Evolutionary conservation across 2,888 invertebrate genomes (phyloP), one percentile per base, ranked within the genome.

Genomic region (Cheilosia variabilis): DNA sequence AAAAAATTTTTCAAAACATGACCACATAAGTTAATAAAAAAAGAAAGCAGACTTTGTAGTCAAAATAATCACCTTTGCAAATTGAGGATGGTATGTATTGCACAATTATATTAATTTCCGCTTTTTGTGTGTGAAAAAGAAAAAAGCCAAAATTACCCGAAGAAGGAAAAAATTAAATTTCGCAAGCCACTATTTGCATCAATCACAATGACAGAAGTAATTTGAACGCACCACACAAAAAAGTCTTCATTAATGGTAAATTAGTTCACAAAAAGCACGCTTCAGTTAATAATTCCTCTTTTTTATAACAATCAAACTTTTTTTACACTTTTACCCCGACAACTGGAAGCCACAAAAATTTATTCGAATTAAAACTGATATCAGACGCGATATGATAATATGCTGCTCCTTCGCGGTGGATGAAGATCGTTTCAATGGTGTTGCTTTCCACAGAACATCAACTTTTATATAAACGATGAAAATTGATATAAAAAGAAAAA

Each of bases 351-450:
- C 47, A 17, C 47, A n/a, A 47, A 47, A 17, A 47, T 9, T 17
- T 19, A 17, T 17, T 57, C 13, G 19, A 37, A 58, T 65, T 34
- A 7, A 71, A 24, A 17, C 55, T 19, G n/a, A 53, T 31, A 45
- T 15, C 17, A 52, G 63, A 52, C 31, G 9, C 57, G 41, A 41
- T 22, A 19, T 24, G 19, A 50, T 58, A 24, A 19, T 47, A 6
- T 4, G 13, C 50, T 57, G 63, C 45, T 65, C 65, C 82, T 72
- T 53, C 53, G 72, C 65, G 58, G 65, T 79, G 65, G 63, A 58
- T 75, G 80, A 84, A 60, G 75, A 80, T 75, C 41, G 53, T 68
- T 58, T 80, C 41, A 80, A 84, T 84, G 84, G 65, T 58, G 71
- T 58, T 37, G 60, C 71, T 71, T 84, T 71, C 75, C 34, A 71